These are phyloP conservation scores for Spisula subtruncata DNA, from an alignment of 2,888 invertebrate species.

Conservation along the genomic window DNA sequence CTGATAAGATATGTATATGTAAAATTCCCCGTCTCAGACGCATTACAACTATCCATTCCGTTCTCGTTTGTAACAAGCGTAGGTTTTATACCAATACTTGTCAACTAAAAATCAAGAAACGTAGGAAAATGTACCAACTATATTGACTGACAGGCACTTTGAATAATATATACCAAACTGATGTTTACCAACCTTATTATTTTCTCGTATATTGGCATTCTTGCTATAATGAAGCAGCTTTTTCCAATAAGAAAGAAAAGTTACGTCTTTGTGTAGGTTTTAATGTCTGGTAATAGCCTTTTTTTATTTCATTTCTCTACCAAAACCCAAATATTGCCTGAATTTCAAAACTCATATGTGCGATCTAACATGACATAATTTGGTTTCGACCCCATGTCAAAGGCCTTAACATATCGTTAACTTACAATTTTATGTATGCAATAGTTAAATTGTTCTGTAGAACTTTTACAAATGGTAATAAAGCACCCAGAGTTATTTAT, in stretches of 20 bases:
- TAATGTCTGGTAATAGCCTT: not conserved
- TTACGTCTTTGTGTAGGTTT: not conserved
- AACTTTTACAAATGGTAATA: too few relatives aligned
- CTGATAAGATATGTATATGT: not conserved
- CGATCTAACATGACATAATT: not conserved
- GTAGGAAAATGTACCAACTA: not conserved
- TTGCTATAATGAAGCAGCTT: not conserved
- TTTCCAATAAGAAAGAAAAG: not conserved
- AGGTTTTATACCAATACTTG: not conserved
- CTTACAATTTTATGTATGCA: too few relatives aligned
- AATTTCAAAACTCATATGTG: not conserved
- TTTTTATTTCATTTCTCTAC: not conserved
- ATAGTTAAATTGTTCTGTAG: too few relatives aligned
- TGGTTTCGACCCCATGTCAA: not conserved
- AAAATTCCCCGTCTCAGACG: not conserved
- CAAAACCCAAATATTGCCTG: not conserved
- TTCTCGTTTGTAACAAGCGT: constrained; percentile 3
- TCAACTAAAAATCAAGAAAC: not conserved
- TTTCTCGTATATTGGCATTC: not conserved
- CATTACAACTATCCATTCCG: not conserved
- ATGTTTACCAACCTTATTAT: not conserved
- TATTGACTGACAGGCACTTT: not conserved
- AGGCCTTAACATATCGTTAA: not conserved
- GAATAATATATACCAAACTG: not conserved
- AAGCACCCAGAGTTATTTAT: too few relatives aligned